phyloP scores from a whole-genome alignment of 2,888 invertebrate species.

The Dryocosmus kuriphilus region DNA sequence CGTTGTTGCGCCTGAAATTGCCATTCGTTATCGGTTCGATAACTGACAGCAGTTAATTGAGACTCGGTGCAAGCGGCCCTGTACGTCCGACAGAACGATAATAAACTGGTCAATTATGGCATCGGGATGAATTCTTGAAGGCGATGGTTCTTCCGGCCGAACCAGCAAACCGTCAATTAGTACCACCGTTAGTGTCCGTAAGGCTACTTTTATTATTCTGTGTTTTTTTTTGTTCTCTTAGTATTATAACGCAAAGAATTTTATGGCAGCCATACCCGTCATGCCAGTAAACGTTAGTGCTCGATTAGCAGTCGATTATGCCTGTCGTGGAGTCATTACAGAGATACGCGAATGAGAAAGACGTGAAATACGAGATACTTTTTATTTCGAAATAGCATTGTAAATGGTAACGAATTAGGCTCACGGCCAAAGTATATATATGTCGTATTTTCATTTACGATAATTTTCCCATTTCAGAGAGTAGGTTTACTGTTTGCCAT shows the following conservation, averaged over 20 bases:
- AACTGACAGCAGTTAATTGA: conserved; percentile 45
- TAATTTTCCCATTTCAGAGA: background rate
- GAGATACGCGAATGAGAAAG: conserved; percentile 64
- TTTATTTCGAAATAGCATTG: conserved; percentile 65
- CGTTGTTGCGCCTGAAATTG: conserved; percentile 39
- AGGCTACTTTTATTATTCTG: conserved; percentile 7
- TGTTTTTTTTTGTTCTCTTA: background rate
- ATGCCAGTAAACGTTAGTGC: conserved; percentile 50
- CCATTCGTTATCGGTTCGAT: conserved; percentile 42
- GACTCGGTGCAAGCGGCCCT: conserved; percentile 18
- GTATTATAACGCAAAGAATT: conserved; percentile 18
- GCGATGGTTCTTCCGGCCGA: conserved; percentile 62
- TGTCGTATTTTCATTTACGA: background rate
- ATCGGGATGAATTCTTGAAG: conserved; percentile 61
- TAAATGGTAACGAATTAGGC: conserved; percentile 62
- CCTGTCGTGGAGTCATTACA: conserved; percentile 68
- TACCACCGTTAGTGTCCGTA: conserved; percentile 31
- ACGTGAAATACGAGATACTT: conserved; percentile 68
- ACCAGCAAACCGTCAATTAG: conserved; percentile 68
- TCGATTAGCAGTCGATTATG: conserved; percentile 73
- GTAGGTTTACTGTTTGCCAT: background rate
- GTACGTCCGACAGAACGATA: conserved; percentile 40
- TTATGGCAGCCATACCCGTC: conserved; percentile 20
- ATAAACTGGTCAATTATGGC: conserved; percentile 63
- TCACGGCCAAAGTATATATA: background rate